phyloP scores from a whole-genome alignment of 1,140 invertebrate species.

The Diorhabda carinulata region DNA sequence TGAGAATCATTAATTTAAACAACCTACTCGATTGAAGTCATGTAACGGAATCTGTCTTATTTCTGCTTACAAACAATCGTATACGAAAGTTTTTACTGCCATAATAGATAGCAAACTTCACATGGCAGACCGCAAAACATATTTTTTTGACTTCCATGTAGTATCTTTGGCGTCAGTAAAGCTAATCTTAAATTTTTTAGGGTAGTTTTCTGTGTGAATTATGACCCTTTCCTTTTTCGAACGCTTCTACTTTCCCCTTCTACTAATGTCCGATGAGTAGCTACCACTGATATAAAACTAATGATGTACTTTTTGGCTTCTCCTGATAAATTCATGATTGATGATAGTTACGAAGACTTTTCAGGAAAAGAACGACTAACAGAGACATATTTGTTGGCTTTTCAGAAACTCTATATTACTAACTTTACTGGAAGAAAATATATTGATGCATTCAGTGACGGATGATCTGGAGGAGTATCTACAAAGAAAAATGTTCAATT shows the following conservation, averaged over 20 bases:
- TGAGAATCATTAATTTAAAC: no score
- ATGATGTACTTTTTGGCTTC: conserved; percentile 38
- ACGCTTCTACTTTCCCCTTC: conserved; percentile 22
- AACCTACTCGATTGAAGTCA: no score
- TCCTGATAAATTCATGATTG: conserved; percentile 36
- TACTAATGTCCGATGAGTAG: conserved; percentile 34
- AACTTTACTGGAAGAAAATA: background rate
- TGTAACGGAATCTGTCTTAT: background rate
- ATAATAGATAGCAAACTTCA: background rate
- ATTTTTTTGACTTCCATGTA: background rate
- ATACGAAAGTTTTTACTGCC: background rate
- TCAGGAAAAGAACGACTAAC: background rate
- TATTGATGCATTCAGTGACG: background rate
- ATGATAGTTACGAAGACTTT: conserved; percentile 24
- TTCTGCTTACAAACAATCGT: background rate
- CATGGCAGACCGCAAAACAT: background rate
- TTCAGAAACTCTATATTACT: background rate
- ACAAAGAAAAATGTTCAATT: no score
- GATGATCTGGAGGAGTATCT: no score
- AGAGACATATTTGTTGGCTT: conserved; percentile 19
- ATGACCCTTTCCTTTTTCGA: conserved; percentile 28
- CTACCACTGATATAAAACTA: conserved; percentile 37
- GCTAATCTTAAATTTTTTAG: background rate
- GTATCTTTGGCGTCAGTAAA: background rate
- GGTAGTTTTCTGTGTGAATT: conserved; percentile 22